Evolutionary conservation across 2,888 invertebrate genomes (phyloP), one percentile per base, ranked within the genome.

Genomic region (Danaus chrysippus): DNA sequence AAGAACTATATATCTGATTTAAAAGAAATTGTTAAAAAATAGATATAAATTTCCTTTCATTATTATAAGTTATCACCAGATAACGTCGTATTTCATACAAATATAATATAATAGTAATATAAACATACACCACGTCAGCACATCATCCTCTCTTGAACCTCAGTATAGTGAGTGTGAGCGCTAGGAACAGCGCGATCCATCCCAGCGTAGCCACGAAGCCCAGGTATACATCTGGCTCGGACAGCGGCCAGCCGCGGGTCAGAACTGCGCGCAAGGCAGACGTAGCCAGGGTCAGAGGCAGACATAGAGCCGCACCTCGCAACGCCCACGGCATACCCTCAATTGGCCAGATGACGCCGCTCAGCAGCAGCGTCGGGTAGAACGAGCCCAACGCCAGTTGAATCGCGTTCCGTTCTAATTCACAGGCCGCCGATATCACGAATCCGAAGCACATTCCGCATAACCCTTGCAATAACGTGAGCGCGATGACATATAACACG

Each of bases 381-480:
- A 98, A 98, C 54, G 98, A 97, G 55, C 98, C 98, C 15, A 98
- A 92, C 0, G 98, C 97, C 68, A 97, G 86, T 77, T 98, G 98
- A 79, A 98, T 98, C 49, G 98, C 98, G 87, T 97, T 97, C 56
- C 97, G 93, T 82, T 98, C 98, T 68, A 97, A 91, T 79, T 97
- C 97, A 87, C 98, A 98, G 46, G 97, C 94, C 0, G 97, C 96
- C 0, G 98, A 98, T 74, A 98, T 97, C 55, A 98, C 95, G 86
- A 98, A 97, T 63, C 98, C 98, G 88, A 98, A 97, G 79, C 97
- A 97, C 98, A 98, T 98, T 72, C 98, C 98, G 83, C 98, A 97
- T 79, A 61, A 1, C 81, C 94, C 98, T 87, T 98, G 98, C 67
- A 98, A 89, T 70, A 98, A 92, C 1, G 98, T 97, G 42, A 98